Evolutionary conservation across 2,113 vertebrate genomes (phyloP), one percentile per base, ranked within the genome.

Genomic region (Scomber japonicus): DNA sequence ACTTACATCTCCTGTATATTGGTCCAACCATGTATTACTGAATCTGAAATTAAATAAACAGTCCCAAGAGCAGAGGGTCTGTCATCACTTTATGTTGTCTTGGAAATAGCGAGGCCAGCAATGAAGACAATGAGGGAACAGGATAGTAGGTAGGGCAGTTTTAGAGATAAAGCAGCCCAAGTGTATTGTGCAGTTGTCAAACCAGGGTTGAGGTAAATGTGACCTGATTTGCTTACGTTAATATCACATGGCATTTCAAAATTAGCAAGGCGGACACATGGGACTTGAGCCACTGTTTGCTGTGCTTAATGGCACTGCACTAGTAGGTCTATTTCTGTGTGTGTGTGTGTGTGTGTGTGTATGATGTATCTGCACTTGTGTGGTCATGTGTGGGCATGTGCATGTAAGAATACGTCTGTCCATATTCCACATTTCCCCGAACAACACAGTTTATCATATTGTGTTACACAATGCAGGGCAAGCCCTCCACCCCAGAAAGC

Each of bases 171-270:
- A 83, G 69, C 72, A 31, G 48, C 65, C 63, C 60, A 35, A 35
- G 80, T 60, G 84, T 69, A 71, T 88, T 80, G 75, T 77, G 77
- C 67, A 12, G 55, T 61, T 91, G 90, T 92, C 92, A 86, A 72
- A 81, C 12, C 57, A 40, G 27, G 84, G 67, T 82, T 92, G 86
- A 92, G 87, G 19, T 74, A 83, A 71, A 92, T 91, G 72, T 79
- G 87, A 88, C 80, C 81, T 86, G 91, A 93, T 90, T 88, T 80
- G 59, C 74, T 56, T 73, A 83, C 56, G 63, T 76, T 91, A 88
- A 89, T 80, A 83, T 78, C 84, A 84, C 75, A 87, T 89, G 87
- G 64, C 80, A 86, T 87, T 75, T 91, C 40, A 78, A 78, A 88
- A 91, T 90, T 72, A 91, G 67, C 64, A 71, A 84, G 55, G 73